Evolutionary conservation across 30 jellyfish, hydroid and myxozoan genomes (phyloP).

Genomic region (Turritopsis dohrnii): DNA sequence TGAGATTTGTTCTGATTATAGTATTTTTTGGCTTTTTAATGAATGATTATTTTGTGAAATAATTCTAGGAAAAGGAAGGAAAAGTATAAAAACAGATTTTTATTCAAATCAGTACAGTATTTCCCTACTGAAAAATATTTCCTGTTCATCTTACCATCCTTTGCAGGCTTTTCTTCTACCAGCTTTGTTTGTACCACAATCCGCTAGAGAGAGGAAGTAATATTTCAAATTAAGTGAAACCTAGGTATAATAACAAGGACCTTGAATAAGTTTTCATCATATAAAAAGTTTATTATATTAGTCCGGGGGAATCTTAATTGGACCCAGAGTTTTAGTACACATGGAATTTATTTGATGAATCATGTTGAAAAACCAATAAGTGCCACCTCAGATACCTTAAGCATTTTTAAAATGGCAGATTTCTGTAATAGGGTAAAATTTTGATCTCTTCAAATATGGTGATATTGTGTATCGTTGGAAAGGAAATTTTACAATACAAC

Average conservation of each 20-base stretch:
- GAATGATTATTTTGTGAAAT: not conserved
- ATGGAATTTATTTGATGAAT: too few relatives aligned
- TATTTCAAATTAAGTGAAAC: too few relatives aligned
- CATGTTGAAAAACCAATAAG: too few relatives aligned
- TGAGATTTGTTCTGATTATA: not conserved
- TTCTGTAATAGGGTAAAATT: too few relatives aligned
- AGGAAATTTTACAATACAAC: too few relatives aligned
- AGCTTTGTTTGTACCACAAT: slow-evolving; percentile 87
- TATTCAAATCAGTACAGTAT: not conserved
- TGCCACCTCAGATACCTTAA: too few relatives aligned
- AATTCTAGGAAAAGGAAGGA: not conserved
- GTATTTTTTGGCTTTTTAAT: not conserved
- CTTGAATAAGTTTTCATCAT: not conserved
- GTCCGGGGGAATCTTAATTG: too few relatives aligned
- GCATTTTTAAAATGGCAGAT: too few relatives aligned
- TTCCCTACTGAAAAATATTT: not conserved
- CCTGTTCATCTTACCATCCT: slow-evolving; percentile 57
- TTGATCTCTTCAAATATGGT: too few relatives aligned
- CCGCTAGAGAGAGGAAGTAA: slow-evolving; percentile 30
- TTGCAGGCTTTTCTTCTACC: slow-evolving; percentile 95
- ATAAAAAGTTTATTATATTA: not conserved
- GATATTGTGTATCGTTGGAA: too few relatives aligned
- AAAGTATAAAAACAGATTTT: too few relatives aligned
- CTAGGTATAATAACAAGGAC: not conserved
- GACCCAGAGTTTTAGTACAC: too few relatives aligned